Evolutionary conservation across 2,113 vertebrate genomes (phyloP).

Genomic region (Tachuris rubrigastra): DNA sequence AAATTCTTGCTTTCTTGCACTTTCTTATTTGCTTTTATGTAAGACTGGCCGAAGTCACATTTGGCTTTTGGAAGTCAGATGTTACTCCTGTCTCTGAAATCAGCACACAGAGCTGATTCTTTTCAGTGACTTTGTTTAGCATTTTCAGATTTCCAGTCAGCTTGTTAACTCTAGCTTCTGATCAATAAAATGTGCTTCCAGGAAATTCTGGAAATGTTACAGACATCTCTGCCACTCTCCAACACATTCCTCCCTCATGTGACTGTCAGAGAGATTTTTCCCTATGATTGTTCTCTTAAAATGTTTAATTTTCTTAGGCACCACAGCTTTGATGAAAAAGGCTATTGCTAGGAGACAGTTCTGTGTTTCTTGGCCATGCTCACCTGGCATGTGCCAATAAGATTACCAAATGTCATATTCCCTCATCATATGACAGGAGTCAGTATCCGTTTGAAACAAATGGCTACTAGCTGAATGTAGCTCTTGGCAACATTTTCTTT

Average conservation of each 20-base stretch:
- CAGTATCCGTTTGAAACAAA: slow-evolving; percentile 7
- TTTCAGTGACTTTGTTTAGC: not conserved
- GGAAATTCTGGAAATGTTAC: slow-evolving; percentile 5
- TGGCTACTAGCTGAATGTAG: slow-evolving; percentile 22
- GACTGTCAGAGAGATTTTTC: not conserved
- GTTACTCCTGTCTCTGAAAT: not conserved
- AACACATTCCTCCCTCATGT: not conserved
- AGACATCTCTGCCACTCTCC: not conserved
- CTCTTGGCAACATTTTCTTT: slow-evolving; percentile 31
- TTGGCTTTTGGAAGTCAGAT: not conserved
- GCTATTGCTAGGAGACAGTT: not conserved
- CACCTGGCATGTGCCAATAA: slow-evolving; percentile 13
- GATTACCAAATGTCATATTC: slow-evolving; percentile 28
- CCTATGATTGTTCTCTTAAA: not conserved
- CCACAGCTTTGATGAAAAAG: not conserved
- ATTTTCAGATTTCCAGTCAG: not conserved
- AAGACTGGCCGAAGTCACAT: not conserved
- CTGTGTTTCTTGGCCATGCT: slow-evolving; percentile 34
- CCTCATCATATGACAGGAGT: not conserved
- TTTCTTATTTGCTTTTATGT: not conserved
- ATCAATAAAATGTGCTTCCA: slow-evolving; percentile 17
- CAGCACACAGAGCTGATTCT: not conserved
- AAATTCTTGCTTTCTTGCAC: not conserved
- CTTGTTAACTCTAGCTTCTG: not conserved
- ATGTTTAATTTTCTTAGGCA: not conserved